These are phyloP conservation scores for Ceuthmochares aereus DNA, from an alignment of 2,113 vertebrate species.

Conservation along the genomic window DNA sequence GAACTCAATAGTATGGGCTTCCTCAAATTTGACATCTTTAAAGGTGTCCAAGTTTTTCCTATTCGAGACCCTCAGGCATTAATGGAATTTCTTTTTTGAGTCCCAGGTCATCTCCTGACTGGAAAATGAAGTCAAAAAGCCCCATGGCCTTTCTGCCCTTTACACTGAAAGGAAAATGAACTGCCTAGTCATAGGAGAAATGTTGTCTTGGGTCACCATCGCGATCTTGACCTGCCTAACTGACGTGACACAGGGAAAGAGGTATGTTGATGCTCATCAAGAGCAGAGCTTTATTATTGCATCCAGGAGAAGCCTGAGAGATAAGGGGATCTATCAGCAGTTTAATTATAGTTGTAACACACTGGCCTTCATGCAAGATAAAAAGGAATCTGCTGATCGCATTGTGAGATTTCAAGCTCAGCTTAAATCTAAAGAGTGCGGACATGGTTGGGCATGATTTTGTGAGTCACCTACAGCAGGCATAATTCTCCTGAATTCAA, in stretches of 20 bases:
- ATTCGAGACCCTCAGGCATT: background rate
- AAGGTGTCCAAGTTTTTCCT: background rate
- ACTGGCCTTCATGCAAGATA: background rate
- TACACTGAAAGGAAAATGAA: background rate
- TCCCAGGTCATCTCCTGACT: background rate
- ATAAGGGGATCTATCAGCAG: constrained; percentile 3
- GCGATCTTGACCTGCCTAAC: constrained; percentile 14
- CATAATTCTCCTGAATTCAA: background rate
- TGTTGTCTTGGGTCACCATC: constrained; percentile 48
- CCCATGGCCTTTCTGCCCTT: background rate
- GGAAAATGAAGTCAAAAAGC: background rate
- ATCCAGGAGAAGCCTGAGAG: background rate
- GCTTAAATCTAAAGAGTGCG: background rate
- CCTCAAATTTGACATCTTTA: background rate
- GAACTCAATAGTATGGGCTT: background rate
- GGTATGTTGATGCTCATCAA: constrained; percentile 4
- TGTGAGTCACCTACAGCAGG: background rate
- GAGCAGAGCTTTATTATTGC: background rate
- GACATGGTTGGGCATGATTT: background rate
- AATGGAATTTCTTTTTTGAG: background rate
- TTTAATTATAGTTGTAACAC: background rate
- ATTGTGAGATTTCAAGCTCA: background rate
- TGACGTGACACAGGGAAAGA: background rate
- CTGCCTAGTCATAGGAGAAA: background rate
- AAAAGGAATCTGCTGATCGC: background rate